Base-by-base conservation (phyloP, 2,113 vertebrate genomes). In the Lates calcarifer region DNA sequence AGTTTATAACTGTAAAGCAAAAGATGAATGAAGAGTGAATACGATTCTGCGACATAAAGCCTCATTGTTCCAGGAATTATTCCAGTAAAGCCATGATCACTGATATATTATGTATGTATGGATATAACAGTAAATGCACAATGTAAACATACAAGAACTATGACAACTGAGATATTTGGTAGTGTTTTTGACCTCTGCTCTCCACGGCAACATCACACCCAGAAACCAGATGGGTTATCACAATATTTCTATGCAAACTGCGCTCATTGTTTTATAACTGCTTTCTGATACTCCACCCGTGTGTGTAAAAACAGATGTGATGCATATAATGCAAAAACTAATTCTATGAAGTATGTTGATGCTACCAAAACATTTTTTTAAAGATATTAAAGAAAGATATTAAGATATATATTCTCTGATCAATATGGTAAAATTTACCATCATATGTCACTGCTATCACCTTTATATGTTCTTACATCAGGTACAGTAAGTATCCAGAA, bases 401-500 rank as follows among this genome's bases (percentile, higher is more conserved):
- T 31, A 14, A 69, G 33, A 29, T 35, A 49, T n/a, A 35, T 22
- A 47, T 83, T 83, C 69, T 51, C 37, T 18, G 28, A 33, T 65
- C 41, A 49, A 37, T 28, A 66, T 62, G 56, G 74, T 64, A 68
- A 64, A 71, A 79, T 47, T 31, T 43, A 31, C 49, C 70, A 29
- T 61, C 33, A n/a, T 49, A 47, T 15, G 39, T 43, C 41, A 39
- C 24, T 55, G 31, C 31, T 45, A 0, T 62, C 39, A 65, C 61
- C 61, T 51, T 79, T 80, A 15, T 63, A 73, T 80, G 58, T 74
- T 87, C 87, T 96, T 96, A 99, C 96, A 99, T 96, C 70, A 96
- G 95, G 95, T 99, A 98, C 91, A 99, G 94, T 95, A 99, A 95
- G 96, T 97, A 98, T 86, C 98, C 98, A 91, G 98, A 99, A 94